Percentiles rank a stretch among this genome's conserved stretches.
phyloP scores from a whole-genome alignment of 2,113 vertebrate species.

The Pomatostomus ruficeps region DNA sequence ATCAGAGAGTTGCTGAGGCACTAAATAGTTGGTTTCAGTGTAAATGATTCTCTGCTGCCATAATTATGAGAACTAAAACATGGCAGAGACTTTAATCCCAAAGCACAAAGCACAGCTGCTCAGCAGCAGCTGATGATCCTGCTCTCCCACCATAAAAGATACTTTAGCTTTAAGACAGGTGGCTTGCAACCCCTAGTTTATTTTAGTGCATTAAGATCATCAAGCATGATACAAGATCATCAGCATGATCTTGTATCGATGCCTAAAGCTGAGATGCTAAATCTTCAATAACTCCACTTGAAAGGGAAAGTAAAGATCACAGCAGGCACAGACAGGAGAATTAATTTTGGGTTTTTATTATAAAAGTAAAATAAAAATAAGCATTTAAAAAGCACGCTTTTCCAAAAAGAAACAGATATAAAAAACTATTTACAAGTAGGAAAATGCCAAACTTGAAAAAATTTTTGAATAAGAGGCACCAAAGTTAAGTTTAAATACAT shows the following conservation, averaged over 20 bases:
- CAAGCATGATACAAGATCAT: no score
- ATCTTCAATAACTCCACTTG: not conserved
- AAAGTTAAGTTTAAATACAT: slow-evolving; percentile 70
- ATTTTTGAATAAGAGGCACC: slow-evolving; percentile 21
- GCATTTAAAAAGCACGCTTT: slow-evolving; percentile 73
- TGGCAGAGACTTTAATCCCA: not conserved
- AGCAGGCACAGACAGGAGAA: not conserved
- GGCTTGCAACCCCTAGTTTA: not conserved
- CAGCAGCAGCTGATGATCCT: not conserved
- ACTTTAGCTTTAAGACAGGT: not conserved
- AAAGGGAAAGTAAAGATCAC: not conserved
- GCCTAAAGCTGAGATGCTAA: not conserved
- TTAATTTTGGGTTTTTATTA: slow-evolving; percentile 74
- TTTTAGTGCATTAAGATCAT: not conserved
- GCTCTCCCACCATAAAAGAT: not conserved
- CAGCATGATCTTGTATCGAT: not conserved
- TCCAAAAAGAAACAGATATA: slow-evolving; percentile 62
- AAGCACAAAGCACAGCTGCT: not conserved
- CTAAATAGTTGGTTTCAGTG: not conserved
- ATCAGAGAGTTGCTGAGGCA: not conserved
- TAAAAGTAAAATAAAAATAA: slow-evolving; percentile 84
- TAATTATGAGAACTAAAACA: not conserved
- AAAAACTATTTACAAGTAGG: slow-evolving; percentile 75
- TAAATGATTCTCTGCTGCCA: not conserved
- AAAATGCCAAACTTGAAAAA: slow-evolving; percentile 57